Evolutionary conservation across 2,113 vertebrate genomes (phyloP).

Genomic region (Hyaena hyaena): DNA sequence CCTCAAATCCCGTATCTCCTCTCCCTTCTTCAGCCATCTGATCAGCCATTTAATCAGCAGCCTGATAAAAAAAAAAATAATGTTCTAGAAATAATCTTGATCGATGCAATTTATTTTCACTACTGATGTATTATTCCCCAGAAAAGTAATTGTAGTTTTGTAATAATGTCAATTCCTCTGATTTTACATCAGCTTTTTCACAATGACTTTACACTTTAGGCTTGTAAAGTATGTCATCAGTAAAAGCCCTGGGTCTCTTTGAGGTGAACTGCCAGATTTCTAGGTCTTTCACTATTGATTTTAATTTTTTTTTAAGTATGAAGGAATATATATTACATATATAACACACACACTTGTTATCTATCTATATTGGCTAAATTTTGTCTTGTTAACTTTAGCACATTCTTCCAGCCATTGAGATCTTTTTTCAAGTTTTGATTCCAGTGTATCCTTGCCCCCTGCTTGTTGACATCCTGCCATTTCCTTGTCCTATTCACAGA

Average conservation of each 20-base stretch:
- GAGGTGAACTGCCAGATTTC: neutral
- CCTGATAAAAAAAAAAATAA: neutral
- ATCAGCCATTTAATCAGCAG: neutral
- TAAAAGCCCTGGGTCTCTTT: neutral
- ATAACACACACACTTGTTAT: neutral
- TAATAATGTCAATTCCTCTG: constrained; percentile 7
- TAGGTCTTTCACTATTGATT: neutral
- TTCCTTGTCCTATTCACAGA: neutral
- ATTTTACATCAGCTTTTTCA: constrained; percentile 25
- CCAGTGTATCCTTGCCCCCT: neutral
- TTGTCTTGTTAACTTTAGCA: neutral
- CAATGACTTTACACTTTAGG: neutral
- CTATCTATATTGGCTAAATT: neutral
- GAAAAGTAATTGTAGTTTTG: neutral
- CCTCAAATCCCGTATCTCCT: neutral
- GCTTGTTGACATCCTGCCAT: neutral
- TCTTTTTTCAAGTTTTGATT: neutral
- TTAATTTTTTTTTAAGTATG: neutral
- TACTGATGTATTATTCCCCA: neutral
- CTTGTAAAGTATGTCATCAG: neutral
- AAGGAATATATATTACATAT: neutral
- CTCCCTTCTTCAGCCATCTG: neutral
- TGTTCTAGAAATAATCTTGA: constrained; percentile 23
- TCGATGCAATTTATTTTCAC: neutral
- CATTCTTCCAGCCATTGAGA: neutral